These are phyloP conservation scores for Macrosoma leucophasiata DNA, from an alignment of 2,888 invertebrate species.

Conservation along the genomic window DNA sequence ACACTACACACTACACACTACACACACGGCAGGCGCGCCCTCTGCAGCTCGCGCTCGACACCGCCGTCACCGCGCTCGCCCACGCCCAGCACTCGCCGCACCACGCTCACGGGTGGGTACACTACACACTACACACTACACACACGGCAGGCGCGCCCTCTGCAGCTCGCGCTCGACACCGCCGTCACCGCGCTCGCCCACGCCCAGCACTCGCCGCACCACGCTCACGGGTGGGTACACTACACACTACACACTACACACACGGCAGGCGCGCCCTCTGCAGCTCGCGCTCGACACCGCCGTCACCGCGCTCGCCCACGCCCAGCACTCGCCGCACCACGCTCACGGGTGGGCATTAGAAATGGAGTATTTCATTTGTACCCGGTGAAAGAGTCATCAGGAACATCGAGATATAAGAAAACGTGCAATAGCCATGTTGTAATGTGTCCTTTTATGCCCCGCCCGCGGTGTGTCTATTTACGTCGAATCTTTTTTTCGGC, in stretches of 20 bases:
- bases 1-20: conserved; percentile 83
- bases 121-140: conserved; percentile 85
- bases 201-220: conserved; percentile 56
- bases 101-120: conserved; percentile 79
- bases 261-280: conserved; percentile 89
- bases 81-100: conserved; percentile 54
- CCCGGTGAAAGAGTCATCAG: too few species aligned
- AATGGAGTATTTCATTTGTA: too few species aligned
- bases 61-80: conserved; percentile 85
- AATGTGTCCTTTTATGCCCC: too few species aligned
- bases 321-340: conserved; percentile 56
- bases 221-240: conserved; percentile 81
- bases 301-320: conserved; percentile 80
- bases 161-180: conserved; percentile 94
- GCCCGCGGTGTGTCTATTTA: too few species aligned
- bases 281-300: conserved; percentile 94
- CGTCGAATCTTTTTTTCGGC: too few species aligned
- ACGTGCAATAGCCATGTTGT: too few species aligned
- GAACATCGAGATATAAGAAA: too few species aligned
- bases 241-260: conserved; percentile 86
- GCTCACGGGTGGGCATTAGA: too few species aligned
- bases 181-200: conserved; percentile 83
- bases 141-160: conserved; percentile 89
- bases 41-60: conserved; percentile 93
- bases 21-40: conserved; percentile 90